phyloP scores from a whole-genome alignment of 2,888 invertebrate species.

The Scaptomyza polygonia region DNA sequence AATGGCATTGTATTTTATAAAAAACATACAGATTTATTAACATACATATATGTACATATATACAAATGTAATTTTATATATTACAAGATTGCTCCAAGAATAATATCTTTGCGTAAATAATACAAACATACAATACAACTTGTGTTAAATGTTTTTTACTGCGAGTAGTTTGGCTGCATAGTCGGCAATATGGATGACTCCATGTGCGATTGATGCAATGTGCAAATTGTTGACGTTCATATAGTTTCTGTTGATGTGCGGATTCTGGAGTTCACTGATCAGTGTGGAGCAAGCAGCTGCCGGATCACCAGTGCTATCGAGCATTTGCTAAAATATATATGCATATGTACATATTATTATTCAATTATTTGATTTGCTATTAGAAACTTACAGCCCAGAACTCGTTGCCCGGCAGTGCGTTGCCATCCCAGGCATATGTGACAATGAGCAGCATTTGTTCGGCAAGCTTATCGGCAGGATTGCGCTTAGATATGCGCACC shows the following conservation, averaged over 20 bases:
- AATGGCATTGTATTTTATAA: no score
- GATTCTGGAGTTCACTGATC: conserved; percentile 86
- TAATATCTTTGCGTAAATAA: background rate
- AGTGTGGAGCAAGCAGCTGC: conserved; percentile 87
- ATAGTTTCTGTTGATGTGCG: conserved; percentile 85
- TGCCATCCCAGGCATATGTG: conserved; percentile 90
- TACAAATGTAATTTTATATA: no score
- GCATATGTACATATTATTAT: no score
- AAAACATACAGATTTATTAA: no score
- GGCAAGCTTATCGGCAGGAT: conserved; percentile 86
- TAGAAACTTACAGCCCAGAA: conserved; percentile 86
- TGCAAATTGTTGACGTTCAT: conserved; percentile 85
- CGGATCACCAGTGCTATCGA: conserved; percentile 85
- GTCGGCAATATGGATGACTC: conserved; percentile 80
- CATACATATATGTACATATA: no score
- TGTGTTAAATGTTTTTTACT: no score
- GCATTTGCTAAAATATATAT: conserved; percentile 33
- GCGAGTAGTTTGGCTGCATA: conserved; percentile 49
- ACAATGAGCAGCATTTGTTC: conserved; percentile 85
- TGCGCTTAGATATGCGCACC: conserved; percentile 85
- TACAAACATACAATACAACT: no score
- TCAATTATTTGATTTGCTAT: background rate
- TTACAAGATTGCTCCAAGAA: no score
- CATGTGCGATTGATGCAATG: conserved; percentile 83
- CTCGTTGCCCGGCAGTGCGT: conserved; percentile 90